These are phyloP conservation scores for Oligia strigilis DNA, from an alignment of 2,888 invertebrate species.

Conservation along the genomic window DNA sequence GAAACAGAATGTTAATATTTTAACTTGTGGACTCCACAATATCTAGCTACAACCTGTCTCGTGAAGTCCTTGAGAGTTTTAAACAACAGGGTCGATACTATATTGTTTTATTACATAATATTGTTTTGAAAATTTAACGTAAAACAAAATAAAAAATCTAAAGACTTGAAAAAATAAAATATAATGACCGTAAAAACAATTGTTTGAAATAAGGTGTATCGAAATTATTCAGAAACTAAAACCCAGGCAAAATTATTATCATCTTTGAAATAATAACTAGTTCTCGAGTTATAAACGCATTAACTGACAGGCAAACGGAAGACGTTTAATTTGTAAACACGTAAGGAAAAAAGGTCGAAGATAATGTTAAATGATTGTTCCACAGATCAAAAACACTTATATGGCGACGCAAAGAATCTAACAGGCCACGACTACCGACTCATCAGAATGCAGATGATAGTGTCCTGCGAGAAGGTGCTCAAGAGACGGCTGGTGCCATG, in stretches of 20 bases:
- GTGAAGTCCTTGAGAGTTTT: too few species aligned
- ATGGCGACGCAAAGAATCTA: slow-evolving; percentile 85
- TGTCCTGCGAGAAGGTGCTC: slow-evolving; percentile 90
- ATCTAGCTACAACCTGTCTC: too few species aligned
- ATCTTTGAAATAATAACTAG: neutral
- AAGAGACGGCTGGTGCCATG: slow-evolving; percentile 91
- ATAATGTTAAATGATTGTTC: neutral
- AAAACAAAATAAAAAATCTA: too few species aligned
- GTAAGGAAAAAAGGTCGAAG: neutral
- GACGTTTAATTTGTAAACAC: neutral
- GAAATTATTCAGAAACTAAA: neutral
- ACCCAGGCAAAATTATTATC: neutral
- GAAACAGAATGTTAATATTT: too few species aligned
- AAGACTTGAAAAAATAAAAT: too few species aligned
- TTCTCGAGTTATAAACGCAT: neutral
- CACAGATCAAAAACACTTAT: slow-evolving; percentile 89
- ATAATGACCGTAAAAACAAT: too few species aligned
- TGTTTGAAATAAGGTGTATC: too few species aligned
- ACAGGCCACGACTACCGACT: slow-evolving; percentile 91
- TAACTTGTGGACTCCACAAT: too few species aligned
- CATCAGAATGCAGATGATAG: slow-evolving; percentile 91
- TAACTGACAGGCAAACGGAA: neutral
- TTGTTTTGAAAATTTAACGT: too few species aligned
- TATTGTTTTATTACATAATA: too few species aligned
- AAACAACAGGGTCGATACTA: too few species aligned